Evolutionary conservation across 2,888 invertebrate species (phyloP).

Genomic region (Lycocerus yunnanus): DNA sequence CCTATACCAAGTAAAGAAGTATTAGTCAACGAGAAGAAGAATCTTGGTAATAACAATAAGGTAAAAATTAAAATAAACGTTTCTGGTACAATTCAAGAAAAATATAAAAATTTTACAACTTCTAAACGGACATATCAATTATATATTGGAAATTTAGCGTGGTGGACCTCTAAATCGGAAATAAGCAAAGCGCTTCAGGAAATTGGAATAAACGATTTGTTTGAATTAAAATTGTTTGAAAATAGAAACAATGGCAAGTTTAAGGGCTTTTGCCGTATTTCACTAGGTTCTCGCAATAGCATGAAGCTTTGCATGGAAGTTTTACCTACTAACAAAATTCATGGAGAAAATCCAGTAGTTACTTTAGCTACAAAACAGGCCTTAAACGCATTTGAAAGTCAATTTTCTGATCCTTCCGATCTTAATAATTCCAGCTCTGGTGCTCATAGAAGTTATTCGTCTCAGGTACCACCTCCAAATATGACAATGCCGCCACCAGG

Average conservation of each 20-base stretch:
- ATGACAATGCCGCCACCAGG: conserved; percentile 60
- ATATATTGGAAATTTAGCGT: conserved; percentile 97
- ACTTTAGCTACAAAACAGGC: conserved; percentile 94
- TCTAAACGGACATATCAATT: conserved; percentile 83
- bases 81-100: too few species aligned
- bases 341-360: conserved; percentile 93
- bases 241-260: conserved; percentile 98
- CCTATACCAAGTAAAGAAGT: conserved; percentile 41
- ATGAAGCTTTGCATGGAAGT: conserved; percentile 89
- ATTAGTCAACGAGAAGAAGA: too few species aligned
- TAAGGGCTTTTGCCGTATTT: conserved; percentile 96
- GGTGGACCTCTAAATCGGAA: conserved; percentile 99
- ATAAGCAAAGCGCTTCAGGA: conserved; percentile 87
- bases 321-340: conserved; percentile 91
- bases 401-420: conserved; percentile 71
- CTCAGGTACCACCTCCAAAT: conserved; percentile 58
- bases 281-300: conserved; percentile 90
- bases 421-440: conserved; percentile 67
- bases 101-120: conserved; percentile 70
- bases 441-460: conserved; percentile 64
- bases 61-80: too few species aligned
- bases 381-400: conserved; percentile 78
- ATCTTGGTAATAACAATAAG: too few species aligned
- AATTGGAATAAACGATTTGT: conserved; percentile 89
- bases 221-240: conserved; percentile 99